Percentiles rank a stretch among this genome's conserved stretches.
phyloP scores from a whole-genome alignment of 2,113 vertebrate species.

The Motacilla tschutschensis region DNA sequence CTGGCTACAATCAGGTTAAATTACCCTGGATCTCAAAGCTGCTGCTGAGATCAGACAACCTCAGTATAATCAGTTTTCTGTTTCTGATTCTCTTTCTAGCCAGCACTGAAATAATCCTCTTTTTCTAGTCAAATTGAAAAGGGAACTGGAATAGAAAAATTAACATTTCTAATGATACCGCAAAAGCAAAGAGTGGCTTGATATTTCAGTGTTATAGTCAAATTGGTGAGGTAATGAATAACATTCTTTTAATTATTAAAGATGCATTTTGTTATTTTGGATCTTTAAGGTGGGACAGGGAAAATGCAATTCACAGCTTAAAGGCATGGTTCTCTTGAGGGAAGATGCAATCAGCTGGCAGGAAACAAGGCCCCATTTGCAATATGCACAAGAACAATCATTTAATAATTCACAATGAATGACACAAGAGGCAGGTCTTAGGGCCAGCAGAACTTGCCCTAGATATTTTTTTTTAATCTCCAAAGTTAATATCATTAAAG shows the following conservation, averaged over 20 bases:
- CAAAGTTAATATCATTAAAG: slow-evolving; percentile 19
- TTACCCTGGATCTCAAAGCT: slow-evolving; percentile 8
- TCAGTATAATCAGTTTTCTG: slow-evolving; percentile 15
- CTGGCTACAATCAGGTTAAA: slow-evolving; percentile 5
- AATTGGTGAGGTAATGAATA: slow-evolving; percentile 62
- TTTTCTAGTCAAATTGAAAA: slow-evolving; percentile 14
- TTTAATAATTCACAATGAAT: slow-evolving; percentile 66
- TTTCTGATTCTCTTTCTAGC: slow-evolving; percentile 2
- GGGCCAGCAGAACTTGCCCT: slow-evolving; percentile 40
- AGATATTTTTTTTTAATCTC: background rate
- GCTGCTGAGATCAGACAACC: background rate
- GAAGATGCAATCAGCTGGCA: slow-evolving; percentile 63
- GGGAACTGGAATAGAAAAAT: background rate
- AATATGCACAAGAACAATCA: slow-evolving; percentile 64
- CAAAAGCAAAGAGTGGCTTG: slow-evolving; percentile 31
- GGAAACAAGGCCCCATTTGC: slow-evolving; percentile 66
- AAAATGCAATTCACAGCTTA: slow-evolving; percentile 51
- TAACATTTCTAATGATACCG: background rate
- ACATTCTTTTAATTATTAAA: slow-evolving; percentile 72
- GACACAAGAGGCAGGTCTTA: slow-evolving; percentile 36
- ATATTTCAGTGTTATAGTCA: slow-evolving; percentile 46
- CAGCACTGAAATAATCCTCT: background rate
- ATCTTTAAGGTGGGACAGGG: slow-evolving; percentile 30
- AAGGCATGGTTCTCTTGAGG: slow-evolving; percentile 64
- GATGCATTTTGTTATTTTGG: slow-evolving; percentile 69